Conservation (phyloP, 2,113 vertebrate genomes). For the Chaenocephalus aceratus region DNA sequence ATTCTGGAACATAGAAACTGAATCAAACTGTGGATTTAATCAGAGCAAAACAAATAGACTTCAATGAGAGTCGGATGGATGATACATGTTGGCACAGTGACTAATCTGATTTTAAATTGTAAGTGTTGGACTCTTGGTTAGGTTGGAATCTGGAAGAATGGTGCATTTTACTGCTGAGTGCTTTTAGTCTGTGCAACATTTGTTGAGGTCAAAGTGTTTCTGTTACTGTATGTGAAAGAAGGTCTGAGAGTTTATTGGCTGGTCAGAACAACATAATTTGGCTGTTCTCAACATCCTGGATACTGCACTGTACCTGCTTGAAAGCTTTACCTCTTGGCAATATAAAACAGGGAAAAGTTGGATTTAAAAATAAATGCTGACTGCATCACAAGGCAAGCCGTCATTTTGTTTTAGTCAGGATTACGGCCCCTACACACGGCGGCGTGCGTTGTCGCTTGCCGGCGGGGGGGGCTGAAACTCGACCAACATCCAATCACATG, state of each 20-base stretch:
- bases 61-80: background rate
- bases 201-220: background rate
- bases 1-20: background rate
- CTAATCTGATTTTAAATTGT: background rate
- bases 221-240: background rate
- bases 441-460: too few species aligned
- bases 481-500: too few species aligned
- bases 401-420: constrained; percentile 66
- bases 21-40: background rate
- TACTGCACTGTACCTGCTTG: constrained; percentile 31
- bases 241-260: background rate
- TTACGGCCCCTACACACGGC: too few species aligned
- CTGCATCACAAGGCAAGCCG: constrained; percentile 53
- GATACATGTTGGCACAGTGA: background rate
- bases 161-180: background rate
- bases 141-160: background rate
- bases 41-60: background rate
- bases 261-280: background rate
- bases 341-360: constrained; percentile 14
- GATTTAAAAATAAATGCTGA: constrained; percentile 35
- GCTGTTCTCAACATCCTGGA: background rate
- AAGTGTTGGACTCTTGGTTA: background rate
- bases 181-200: background rate
- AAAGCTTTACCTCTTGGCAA: background rate
- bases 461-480: too few species aligned